phyloP scores from a whole-genome alignment of 2,113 vertebrate genomes.

The Empidonax traillii region DNA sequence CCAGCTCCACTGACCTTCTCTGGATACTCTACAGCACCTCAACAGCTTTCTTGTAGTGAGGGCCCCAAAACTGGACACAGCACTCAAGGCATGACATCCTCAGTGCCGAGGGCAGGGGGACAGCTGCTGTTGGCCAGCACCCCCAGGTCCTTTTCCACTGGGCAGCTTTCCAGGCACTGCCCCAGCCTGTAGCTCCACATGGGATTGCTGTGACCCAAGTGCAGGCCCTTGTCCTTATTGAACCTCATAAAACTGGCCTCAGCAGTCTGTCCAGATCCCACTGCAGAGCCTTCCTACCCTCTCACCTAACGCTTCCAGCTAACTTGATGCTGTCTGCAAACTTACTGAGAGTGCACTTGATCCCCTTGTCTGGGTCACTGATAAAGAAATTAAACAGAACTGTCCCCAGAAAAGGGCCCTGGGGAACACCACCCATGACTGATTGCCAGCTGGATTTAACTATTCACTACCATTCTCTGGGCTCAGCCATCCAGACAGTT shows the following conservation, averaged over 20 bases:
- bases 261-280: background rate
- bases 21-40: background rate
- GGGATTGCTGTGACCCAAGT: background rate
- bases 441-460: background rate
- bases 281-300: background rate
- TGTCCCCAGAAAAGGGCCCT: background rate
- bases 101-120: background rate
- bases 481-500: accelerated
- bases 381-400: background rate
- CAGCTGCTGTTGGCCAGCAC: background rate
- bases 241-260: background rate
- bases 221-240: background rate
- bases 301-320: background rate
- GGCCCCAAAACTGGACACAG: background rate
- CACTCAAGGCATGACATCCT: accelerated
- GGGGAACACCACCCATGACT: background rate
- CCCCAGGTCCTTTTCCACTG: background rate
- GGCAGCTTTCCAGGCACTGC: background rate
- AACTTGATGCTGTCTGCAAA: background rate
- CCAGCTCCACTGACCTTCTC: background rate
- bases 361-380: background rate
- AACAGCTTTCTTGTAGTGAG: background rate
- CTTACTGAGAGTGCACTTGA: background rate
- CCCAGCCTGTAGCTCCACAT: background rate
- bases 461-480: background rate